phyloP scores from a whole-genome alignment of 1,140 invertebrate genomes.

The Aphaenogaster floridana region DNA sequence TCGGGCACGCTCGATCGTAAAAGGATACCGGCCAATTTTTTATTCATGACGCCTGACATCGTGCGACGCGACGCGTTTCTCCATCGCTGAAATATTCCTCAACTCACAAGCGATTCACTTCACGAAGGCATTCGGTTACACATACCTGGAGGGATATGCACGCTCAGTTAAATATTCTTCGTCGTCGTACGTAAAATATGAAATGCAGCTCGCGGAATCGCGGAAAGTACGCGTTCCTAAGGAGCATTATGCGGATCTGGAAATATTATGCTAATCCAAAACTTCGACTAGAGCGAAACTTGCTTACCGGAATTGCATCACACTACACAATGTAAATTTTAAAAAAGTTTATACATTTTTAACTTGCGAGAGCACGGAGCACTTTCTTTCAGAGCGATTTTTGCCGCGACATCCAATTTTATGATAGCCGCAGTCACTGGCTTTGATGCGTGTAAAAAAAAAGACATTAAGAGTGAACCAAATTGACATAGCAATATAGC shows the following conservation, averaged over 20 bases:
- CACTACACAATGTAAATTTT: background rate
- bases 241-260: constrained; percentile 6
- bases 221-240: constrained; percentile 1
- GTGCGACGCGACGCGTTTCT: constrained; percentile 4
- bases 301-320: background rate
- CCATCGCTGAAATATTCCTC: constrained; percentile 31
- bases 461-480: background rate
- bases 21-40: constrained; percentile 37
- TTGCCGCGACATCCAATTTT: background rate
- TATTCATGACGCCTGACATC: constrained; percentile 45
- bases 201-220: constrained; percentile 30
- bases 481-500: background rate
- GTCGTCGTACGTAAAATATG: constrained; percentile 34
- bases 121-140: constrained; percentile 2
- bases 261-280: constrained; percentile 46
- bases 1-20: constrained; percentile 35
- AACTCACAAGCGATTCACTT: constrained; percentile 17
- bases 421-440: background rate
- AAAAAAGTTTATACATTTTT: constrained; percentile 30
- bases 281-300: background rate
- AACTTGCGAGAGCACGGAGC: background rate
- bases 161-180: constrained; percentile 2
- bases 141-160: background rate
- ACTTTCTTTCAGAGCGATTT: background rate
- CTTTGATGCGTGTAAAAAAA: constrained; percentile 5